phyloP scores from a whole-genome alignment of 2,113 vertebrate species.

The Ictidomys tridecemlineatus region DNA sequence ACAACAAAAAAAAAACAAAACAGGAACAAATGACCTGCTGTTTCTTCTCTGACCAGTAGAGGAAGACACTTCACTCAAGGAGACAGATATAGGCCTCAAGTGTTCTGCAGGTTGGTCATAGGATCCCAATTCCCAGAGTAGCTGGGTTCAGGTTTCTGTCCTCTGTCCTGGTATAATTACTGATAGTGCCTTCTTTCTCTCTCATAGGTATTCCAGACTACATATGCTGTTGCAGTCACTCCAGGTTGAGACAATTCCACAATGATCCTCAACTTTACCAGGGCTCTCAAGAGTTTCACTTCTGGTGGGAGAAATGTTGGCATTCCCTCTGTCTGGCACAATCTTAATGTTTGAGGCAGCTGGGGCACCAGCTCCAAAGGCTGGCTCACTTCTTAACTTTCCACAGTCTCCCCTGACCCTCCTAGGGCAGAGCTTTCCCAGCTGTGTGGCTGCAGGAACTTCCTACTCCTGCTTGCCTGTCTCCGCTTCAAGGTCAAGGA shows the following conservation, averaged over 20 bases:
- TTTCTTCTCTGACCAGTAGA: not conserved
- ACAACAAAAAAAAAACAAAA: no score
- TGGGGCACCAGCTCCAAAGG: not conserved
- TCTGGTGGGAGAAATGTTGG: not conserved
- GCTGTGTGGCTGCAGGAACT: not conserved
- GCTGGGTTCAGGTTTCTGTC: not conserved
- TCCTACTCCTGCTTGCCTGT: not conserved
- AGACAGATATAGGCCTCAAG: not conserved
- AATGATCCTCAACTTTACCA: rapidly evolving
- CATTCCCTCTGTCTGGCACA: not conserved
- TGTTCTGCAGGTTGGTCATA: rapidly evolving
- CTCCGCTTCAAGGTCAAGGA: no score
- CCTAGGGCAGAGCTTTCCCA: not conserved
- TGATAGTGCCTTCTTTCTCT: not conserved
- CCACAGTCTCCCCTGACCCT: not conserved
- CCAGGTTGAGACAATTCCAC: not conserved
- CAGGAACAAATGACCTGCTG: not conserved
- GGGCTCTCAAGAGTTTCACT: not conserved
- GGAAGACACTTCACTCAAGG: not conserved
- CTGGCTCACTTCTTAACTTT: rapidly evolving
- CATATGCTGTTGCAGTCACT: rapidly evolving
- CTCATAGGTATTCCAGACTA: not conserved
- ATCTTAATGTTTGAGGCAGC: not conserved
- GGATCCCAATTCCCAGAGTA: no score
- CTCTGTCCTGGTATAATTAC: rapidly evolving